phyloP scores from a whole-genome alignment of 1,140 invertebrate species.

The Campoletis sonorensis region DNA sequence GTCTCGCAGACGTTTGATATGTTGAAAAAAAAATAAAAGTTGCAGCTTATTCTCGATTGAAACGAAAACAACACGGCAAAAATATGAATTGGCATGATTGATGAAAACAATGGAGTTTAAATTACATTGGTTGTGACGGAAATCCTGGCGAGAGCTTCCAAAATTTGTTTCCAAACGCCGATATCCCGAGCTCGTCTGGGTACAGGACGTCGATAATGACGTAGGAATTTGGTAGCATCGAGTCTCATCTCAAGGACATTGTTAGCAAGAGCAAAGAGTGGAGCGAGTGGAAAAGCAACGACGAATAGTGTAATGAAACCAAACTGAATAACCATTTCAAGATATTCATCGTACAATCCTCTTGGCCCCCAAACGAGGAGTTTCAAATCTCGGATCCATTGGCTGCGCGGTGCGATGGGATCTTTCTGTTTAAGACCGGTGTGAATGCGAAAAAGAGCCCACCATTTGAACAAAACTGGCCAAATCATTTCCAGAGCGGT shows the following conservation, averaged over 20 bases:
- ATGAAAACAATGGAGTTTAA: conserved; percentile 49
- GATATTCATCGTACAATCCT: conserved; percentile 96
- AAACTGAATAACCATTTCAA: conserved; percentile 93
- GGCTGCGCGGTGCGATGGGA: conserved; percentile 69
- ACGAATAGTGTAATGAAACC: conserved; percentile 95
- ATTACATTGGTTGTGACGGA: conserved; percentile 95
- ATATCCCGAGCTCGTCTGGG: conserved; percentile 90
- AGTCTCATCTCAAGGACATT: conserved; percentile 93
- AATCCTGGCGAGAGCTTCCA: conserved; percentile 92
- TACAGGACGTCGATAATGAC: conserved; percentile 89
- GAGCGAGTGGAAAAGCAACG: conserved; percentile 92
- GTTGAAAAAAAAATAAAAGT: too few species aligned
- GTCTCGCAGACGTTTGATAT: too few species aligned
- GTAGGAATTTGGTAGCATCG: conserved; percentile 91
- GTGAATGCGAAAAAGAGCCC: conserved; percentile 81
- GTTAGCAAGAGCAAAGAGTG: conserved; percentile 91
- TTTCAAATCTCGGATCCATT: conserved; percentile 95
- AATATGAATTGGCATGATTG: neutral
- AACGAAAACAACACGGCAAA: too few species aligned
- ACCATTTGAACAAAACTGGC: conserved; percentile 85
- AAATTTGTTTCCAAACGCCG: conserved; percentile 94
- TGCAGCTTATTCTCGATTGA: too few species aligned
- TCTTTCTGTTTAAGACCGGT: conserved; percentile 69
- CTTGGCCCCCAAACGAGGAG: conserved; percentile 92
- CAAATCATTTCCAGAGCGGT: conserved; percentile 90